A percentile compares a stretch with the other conserved stretches of the same genome.
These are phyloP conservation scores for Sciurus vulgaris DNA, from an alignment of 2,797 vertebrate genomes.

Conservation along the genomic window DNA sequence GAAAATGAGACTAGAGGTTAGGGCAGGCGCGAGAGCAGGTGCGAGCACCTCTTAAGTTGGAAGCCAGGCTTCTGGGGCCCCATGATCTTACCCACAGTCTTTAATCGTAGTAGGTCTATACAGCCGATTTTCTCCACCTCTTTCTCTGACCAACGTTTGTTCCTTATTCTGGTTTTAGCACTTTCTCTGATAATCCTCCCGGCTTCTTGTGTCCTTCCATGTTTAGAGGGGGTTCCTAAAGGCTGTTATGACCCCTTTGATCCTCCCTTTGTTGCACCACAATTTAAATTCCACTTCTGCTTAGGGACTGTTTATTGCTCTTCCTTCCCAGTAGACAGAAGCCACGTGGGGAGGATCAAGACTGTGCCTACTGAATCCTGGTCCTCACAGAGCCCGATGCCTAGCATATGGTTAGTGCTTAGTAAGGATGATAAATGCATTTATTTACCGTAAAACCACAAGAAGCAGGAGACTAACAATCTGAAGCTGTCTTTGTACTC, in stretches of 20 bases:
- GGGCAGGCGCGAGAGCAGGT: background rate
- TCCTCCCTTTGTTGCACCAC: background rate
- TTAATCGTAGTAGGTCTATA: background rate
- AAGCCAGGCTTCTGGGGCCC: background rate
- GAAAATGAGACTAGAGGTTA: background rate
- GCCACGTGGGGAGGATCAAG: background rate
- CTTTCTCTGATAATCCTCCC: constrained; percentile 2
- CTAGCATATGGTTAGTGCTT: background rate
- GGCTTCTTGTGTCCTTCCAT: background rate
- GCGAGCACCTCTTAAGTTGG: background rate
- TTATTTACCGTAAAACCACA: background rate
- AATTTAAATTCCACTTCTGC: constrained; percentile 24
- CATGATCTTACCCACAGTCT: background rate
- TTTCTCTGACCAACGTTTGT: background rate
- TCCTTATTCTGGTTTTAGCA: background rate
- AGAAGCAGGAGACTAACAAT: background rate
- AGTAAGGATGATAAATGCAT: background rate
- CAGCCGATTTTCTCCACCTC: background rate
- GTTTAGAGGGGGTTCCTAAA: background rate
- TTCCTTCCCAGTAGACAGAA: background rate
- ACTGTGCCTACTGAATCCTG: background rate
- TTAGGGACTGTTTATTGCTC: background rate
- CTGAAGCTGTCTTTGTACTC: background rate
- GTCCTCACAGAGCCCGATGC: background rate
- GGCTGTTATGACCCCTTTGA: background rate